A percentile compares a stretch with the other conserved stretches of the same genome.
These are phyloP conservation scores for Crambe crambe DNA, from an alignment of 37 sponge, comb jelly and placozoan species.

Conservation along the genomic window DNA sequence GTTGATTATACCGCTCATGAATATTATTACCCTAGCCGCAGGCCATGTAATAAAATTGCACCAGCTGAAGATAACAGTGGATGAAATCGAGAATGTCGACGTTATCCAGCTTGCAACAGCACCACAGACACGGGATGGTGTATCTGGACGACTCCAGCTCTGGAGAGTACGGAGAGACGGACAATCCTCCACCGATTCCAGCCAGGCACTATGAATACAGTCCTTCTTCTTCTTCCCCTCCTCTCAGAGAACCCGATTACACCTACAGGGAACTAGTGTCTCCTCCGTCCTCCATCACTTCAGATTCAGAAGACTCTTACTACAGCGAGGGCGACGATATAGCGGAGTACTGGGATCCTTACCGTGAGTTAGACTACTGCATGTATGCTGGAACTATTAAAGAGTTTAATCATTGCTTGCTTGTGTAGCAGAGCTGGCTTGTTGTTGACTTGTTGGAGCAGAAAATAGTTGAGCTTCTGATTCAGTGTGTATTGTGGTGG, in stretches of 20 bases:
- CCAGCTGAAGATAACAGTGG: no score
- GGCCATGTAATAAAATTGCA: no score
- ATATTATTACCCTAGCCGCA: no score
- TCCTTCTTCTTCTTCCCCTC: not conserved
- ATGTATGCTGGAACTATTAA: no score
- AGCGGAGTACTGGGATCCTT: conserved; percentile 78
- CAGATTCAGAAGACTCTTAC: conserved; percentile 28
- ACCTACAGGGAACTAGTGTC: no score
- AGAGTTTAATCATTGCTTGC: no score
- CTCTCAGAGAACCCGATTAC: not conserved
- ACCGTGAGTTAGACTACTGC: conserved; percentile 67
- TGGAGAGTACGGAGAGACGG: not conserved
- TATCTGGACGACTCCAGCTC: conserved; percentile 3
- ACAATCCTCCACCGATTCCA: not conserved
- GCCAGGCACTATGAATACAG: not conserved
- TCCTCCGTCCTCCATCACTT: not conserved
- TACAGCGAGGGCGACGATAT: conserved; percentile 66
- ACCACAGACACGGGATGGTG: not conserved
- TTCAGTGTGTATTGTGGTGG: no score
- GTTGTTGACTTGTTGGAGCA: no score
- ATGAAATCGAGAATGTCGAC: not conserved
- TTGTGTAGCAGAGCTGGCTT: no score
- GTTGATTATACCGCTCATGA: no score
- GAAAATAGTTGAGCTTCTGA: no score
- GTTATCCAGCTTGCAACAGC: not conserved